Evolutionary conservation across 2,113 vertebrate genomes (phyloP).

Genomic region (Elachura formosa): DNA sequence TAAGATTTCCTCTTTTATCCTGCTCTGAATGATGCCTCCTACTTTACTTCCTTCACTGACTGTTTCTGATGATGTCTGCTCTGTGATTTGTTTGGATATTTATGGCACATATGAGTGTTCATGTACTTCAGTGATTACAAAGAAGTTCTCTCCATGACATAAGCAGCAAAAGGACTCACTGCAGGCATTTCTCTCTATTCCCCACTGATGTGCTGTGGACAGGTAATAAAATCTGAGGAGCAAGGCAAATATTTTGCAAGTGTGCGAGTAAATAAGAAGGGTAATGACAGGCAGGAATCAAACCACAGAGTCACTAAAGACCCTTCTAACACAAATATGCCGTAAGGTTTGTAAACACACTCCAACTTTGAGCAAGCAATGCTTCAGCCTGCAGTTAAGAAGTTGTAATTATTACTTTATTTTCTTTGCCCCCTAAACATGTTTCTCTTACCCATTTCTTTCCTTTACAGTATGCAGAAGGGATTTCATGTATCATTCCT

Average conservation of each 20-base stretch:
- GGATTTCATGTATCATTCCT: neutral
- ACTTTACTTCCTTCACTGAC: conserved; percentile 4
- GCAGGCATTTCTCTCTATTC: neutral
- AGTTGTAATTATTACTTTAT: neutral
- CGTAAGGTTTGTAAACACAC: neutral
- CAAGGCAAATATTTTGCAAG: neutral
- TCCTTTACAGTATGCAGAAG: neutral
- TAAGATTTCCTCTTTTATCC: neutral
- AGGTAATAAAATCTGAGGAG: neutral
- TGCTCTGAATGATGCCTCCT: conserved; percentile 4
- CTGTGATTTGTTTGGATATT: conserved; percentile 7
- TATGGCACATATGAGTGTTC: neutral
- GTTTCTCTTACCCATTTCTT: neutral
- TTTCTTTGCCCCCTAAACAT: neutral
- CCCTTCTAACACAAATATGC: neutral
- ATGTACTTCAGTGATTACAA: neutral
- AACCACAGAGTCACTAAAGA: neutral
- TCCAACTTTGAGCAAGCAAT: neutral
- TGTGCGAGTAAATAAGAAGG: conserved; percentile 28
- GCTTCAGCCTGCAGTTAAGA: neutral
- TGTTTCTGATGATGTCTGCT: conserved; percentile 15
- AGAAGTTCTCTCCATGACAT: neutral
- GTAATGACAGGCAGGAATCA: conserved; percentile 28
- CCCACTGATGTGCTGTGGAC: neutral
- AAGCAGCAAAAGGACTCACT: neutral